Conservation (phyloP, 2,797 vertebrate genomes). For the Champsocephalus gunnari region DNA sequence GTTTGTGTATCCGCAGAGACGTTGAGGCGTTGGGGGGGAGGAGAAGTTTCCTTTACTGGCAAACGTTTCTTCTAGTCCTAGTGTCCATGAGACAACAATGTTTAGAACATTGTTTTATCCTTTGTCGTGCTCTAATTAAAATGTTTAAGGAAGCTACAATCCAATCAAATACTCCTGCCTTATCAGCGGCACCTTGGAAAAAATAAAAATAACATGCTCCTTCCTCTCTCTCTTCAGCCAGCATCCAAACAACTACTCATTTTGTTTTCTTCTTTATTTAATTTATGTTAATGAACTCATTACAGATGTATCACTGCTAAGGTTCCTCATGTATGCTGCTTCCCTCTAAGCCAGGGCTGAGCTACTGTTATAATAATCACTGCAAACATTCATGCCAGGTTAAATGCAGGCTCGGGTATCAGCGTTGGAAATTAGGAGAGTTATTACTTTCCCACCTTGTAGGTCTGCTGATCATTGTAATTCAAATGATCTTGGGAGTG, state of each 20-base stretch:
- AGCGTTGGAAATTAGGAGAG: conserved; percentile 25
- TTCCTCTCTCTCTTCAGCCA: conserved; percentile 9
- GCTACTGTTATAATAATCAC: neutral
- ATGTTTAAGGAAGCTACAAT: conserved; percentile 8
- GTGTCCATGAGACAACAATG: neutral
- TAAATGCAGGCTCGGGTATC: conserved; percentile 15
- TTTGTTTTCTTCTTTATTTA: conserved; percentile 1
- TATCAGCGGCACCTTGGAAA: conserved; percentile 18
- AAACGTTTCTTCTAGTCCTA: conserved; percentile 19
- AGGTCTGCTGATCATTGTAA: conserved; percentile 19
- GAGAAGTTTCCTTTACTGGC: conserved; percentile 24
- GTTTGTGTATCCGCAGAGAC: conserved; percentile 73
- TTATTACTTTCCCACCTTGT: conserved; percentile 8
- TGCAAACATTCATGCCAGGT: conserved; percentile 1
- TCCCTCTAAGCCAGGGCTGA: neutral
- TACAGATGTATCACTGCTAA: neutral
- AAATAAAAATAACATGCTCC: neutral
- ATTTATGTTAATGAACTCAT: neutral
- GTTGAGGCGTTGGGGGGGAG: neutral
- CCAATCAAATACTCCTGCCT: conserved; percentile 5
- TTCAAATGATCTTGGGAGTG: conserved; percentile 1
- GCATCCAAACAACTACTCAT: conserved; percentile 17
- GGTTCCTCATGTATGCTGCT: neutral
- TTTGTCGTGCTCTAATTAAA: conserved; percentile 2
- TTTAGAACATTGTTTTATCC: conserved; percentile 1